phyloP scores from a whole-genome alignment of 2,888 invertebrate genomes.

The Leuctra nigra region DNA sequence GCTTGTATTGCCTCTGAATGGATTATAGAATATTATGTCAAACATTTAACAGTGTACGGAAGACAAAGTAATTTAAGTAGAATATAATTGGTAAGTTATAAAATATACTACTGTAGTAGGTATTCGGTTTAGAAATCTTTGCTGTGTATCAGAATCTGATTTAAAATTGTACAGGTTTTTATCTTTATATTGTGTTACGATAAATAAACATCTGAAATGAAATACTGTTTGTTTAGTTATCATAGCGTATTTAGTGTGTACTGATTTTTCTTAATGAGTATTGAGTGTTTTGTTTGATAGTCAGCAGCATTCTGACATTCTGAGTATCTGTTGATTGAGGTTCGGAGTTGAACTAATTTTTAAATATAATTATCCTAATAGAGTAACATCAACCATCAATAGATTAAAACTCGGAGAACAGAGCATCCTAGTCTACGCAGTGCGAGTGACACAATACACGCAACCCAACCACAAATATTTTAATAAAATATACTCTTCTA shows the following conservation, averaged over 20 bases:
- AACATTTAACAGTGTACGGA: conserved; percentile 14
- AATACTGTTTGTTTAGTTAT: too few species aligned
- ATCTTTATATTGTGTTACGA: too few species aligned
- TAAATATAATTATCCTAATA: conserved; percentile 9
- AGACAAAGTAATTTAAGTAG: conserved; percentile 16
- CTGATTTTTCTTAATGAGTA: too few species aligned
- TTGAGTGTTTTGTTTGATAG: too few species aligned
- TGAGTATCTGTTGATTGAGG: conserved; percentile 11
- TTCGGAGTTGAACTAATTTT: conserved; percentile 16
- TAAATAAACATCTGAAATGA: too few species aligned
- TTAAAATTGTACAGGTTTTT: too few species aligned
- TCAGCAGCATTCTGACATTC: background rate
- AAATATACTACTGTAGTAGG: too few species aligned
- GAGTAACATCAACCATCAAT: conserved; percentile 14
- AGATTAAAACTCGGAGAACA: background rate
- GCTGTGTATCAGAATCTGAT: too few species aligned
- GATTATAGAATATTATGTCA: conserved; percentile 15
- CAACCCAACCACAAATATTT: conserved; percentile 23
- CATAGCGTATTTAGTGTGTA: too few species aligned
- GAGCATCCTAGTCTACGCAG: conserved; percentile 4
- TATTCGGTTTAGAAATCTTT: too few species aligned
- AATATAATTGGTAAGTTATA: conserved; percentile 8
- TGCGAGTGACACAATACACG: conserved; percentile 19
- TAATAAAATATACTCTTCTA: conserved; percentile 25
- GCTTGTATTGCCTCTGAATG: conserved; percentile 17